Percentiles rank a stretch among this genome's conserved stretches.
phyloP scores from a whole-genome alignment of 1,140 invertebrate genomes.

The Papilio xuthus region DNA sequence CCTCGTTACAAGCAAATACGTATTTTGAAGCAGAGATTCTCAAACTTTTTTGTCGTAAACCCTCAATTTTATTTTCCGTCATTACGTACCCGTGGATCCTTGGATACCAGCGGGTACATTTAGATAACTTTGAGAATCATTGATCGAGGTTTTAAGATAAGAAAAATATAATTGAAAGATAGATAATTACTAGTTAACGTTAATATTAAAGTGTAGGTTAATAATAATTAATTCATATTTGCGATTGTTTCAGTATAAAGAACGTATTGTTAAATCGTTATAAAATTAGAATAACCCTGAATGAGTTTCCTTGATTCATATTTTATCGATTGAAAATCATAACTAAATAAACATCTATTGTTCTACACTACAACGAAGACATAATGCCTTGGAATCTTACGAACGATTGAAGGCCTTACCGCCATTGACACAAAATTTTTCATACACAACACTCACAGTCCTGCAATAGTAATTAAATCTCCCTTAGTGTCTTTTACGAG shows the following conservation, averaged over 20 bases:
- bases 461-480: no score
- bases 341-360: slow-evolving; percentile 22
- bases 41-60: neutral
- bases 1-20: neutral
- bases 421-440: no score
- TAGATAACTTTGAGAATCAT: no score
- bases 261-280: neutral
- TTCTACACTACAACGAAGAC: neutral
- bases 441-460: no score
- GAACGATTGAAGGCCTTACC: neutral
- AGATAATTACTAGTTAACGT: no score
- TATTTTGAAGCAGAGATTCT: neutral
- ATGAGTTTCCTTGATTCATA: slow-evolving; percentile 1
- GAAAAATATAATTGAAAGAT: no score
- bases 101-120: no score
- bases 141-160: no score
- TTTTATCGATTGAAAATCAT: slow-evolving; percentile 13
- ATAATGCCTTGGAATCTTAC: neutral
- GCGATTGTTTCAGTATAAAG: slow-evolving; percentile 13
- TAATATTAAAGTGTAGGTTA: no score
- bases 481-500: neutral
- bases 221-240: neutral
- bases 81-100: no score
- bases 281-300: slow-evolving; percentile 15
- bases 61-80: no score